Conservation (phyloP, 2,888 invertebrate genomes). For the Gastracanthus pulcherrimus region DNA sequence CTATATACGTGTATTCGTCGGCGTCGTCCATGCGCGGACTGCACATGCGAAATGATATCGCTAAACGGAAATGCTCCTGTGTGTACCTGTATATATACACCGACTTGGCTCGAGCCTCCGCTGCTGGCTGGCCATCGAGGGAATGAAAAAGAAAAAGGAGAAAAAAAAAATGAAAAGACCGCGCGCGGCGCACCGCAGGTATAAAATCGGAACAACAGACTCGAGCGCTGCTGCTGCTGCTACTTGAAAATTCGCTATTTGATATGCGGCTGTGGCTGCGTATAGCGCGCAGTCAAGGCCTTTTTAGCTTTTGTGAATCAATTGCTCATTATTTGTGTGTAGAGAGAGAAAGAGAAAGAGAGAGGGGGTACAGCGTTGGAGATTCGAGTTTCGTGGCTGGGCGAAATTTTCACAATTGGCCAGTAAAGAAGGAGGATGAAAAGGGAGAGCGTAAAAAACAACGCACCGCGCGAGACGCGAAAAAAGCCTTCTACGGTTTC, state of each 20-base stretch:
- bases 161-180: neutral
- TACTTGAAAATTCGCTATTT: constrained; percentile 55
- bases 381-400: constrained; percentile 23
- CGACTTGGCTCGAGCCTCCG: neutral
- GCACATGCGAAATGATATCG: constrained; percentile 59
- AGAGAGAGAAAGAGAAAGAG: too few species aligned
- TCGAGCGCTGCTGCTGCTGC: constrained; percentile 31
- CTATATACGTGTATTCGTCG: too few species aligned
- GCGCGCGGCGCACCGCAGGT: constrained; percentile 1
- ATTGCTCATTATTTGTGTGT: constrained; percentile 6
- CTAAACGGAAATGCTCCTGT: constrained; percentile 56
- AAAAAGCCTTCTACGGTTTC: constrained; percentile 51
- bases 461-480: neutral
- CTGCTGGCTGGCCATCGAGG: neutral
- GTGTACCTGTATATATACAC: neutral
- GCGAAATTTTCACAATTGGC: constrained; percentile 29
- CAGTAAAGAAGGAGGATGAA: neutral
- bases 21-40: neutral
- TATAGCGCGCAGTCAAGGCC: constrained; percentile 42
- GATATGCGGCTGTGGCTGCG: constrained; percentile 46
- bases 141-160: neutral
- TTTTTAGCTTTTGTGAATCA: constrained; percentile 48
- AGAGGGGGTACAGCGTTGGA: too few species aligned
- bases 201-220: constrained; percentile 46
- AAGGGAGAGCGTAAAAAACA: neutral